Base-by-base conservation (phyloP, 2,797 vertebrate species). In the Manis javanica region DNA sequence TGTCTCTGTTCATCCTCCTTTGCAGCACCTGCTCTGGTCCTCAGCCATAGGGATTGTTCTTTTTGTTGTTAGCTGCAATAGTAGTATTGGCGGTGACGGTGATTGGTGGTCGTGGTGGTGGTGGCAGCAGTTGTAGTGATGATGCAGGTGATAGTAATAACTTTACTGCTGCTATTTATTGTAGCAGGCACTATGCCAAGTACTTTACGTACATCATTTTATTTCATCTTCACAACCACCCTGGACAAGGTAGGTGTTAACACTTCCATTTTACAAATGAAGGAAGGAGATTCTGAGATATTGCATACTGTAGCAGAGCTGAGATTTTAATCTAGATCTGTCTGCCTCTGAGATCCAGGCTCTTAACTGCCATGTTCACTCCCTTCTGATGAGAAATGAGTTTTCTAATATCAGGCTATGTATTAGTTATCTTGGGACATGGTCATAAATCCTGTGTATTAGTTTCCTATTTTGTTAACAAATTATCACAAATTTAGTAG, bases 381-480 rank as follows among this genome's bases (percentile, higher is more conserved):
- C 53, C 21, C 3, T 95, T 66, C 81, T 37, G 42, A 72, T 57
- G 49, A 42, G 71, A 92, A 34, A 87, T n/a, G 29, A 6, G 46
- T 94, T 77, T 92, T 51, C 55, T 37, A 31, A 46, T 12, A 23
- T 55, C 46, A 86, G 69, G 39, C 39, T 87, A 8, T 53, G 10
- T 39, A 29, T 51, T 51, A 6, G 29, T 68, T 92, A 31, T 87
- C 74, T 24, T 68, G 37, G 66, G 59, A 87, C 74, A 15, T 84
- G 69, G 64, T 63, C 37, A 8, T 49, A 90, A 78, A 37, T 26
- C 21, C 7, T 78, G 81, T 46, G 23, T 21, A 87, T 61, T 92
- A 29, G 34, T 87, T 96, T 78, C 42, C 21, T 93, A 7, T 51
- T 88, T 72, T 51, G 39, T 77, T 78, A 92, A 94, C 46, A 29